Evolutionary conservation across 2,888 invertebrate species (phyloP).

Genomic region (Osmoderma eremita): DNA sequence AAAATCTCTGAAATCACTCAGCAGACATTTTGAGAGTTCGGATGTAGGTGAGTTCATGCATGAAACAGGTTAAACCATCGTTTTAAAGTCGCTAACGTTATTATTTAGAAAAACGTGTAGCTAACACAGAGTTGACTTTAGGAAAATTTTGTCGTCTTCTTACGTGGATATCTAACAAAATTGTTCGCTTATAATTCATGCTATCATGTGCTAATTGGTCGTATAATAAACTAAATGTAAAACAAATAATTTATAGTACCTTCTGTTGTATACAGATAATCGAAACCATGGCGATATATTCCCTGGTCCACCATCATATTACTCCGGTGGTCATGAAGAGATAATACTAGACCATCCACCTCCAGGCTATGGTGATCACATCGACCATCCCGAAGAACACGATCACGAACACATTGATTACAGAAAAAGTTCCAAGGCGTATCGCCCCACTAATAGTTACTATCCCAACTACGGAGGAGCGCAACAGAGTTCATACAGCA

Average conservation of each 20-base stretch:
- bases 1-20: too few relatives aligned
- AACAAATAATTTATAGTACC: background rate
- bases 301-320: conserved; percentile 3
- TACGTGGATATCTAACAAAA: too few relatives aligned
- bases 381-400: background rate
- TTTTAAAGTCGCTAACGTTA: too few relatives aligned
- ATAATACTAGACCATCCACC: conserved; percentile 38
- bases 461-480: conserved; percentile 12
- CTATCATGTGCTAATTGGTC: too few relatives aligned
- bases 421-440: conserved; percentile 15
- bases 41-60: too few relatives aligned
- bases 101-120: too few relatives aligned
- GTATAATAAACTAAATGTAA: too few relatives aligned
- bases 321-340: conserved; percentile 19
- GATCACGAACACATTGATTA: conserved; percentile 14
- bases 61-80: too few relatives aligned
- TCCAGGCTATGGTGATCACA: conserved; percentile 25
- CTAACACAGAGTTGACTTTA: too few relatives aligned
- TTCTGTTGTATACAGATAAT: conserved; percentile 4
- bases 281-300: conserved; percentile 12
- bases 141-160: too few relatives aligned
- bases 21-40: too few relatives aligned
- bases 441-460: background rate
- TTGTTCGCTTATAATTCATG: too few relatives aligned
- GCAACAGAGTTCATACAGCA: background rate